A percentile compares a stretch with the other conserved stretches of the same genome.
Evolutionary conservation across 2,888 invertebrate species (phyloP).

Genomic region (Andrena haemorrhoa): DNA sequence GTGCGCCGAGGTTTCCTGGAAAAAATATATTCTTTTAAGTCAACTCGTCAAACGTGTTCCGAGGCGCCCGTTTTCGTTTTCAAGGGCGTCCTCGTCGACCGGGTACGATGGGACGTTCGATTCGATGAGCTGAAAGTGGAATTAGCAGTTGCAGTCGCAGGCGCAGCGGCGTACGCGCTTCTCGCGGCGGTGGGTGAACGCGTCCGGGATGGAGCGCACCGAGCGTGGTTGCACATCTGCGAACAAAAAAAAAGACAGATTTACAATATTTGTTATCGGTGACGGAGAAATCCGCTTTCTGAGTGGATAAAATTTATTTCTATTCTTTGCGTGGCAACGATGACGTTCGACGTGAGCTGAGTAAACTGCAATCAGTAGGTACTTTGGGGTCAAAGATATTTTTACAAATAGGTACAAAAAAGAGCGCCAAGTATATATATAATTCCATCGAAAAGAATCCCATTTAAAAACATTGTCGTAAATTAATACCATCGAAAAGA

Average conservation of each 20-base stretch:
- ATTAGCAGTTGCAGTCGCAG: slow-evolving; percentile 90
- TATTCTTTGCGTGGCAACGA: neutral
- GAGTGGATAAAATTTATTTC: neutral
- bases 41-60: slow-evolving; percentile 40
- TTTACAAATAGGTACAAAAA: no score
- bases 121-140: slow-evolving; percentile 4
- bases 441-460: no score
- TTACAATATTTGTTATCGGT: neutral
- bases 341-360: neutral
- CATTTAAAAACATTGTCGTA: no score
- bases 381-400: neutral
- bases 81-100: slow-evolving; percentile 23
- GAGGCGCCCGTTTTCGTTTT: slow-evolving; percentile 26
- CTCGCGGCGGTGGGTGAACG: slow-evolving; percentile 86
- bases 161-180: slow-evolving; percentile 91
- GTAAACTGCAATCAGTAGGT: neutral
- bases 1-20: slow-evolving; percentile 4
- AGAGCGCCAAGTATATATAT: no score
- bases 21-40: slow-evolving; percentile 31
- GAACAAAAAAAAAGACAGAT: slow-evolving; percentile 70
- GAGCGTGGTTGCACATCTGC: slow-evolving; percentile 93
- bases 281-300: neutral
- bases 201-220: slow-evolving; percentile 88
- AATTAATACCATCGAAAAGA: no score
- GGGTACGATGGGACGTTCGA: slow-evolving; percentile 34